Conservation (phyloP, 2,888 invertebrate genomes). For the Acrocera orbiculus region DNA sequence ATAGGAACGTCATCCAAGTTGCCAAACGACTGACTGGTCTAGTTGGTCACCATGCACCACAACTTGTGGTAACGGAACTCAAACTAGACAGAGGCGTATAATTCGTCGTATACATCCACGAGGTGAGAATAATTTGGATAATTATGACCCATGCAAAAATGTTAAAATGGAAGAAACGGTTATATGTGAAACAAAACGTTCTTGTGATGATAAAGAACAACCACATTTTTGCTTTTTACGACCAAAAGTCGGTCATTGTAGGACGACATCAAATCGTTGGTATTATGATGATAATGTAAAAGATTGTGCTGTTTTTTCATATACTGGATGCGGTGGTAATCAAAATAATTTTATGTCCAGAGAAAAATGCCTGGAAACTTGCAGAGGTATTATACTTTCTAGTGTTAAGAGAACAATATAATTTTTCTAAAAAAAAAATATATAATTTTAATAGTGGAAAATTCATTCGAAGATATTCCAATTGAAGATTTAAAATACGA, state of each 20-base stretch:
- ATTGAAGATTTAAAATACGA: constrained; percentile 17
- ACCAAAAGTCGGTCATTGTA: constrained; percentile 53
- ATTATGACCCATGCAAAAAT: constrained; percentile 23
- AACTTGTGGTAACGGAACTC: constrained; percentile 57
- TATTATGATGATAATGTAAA: constrained; percentile 56
- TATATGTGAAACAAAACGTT: constrained; percentile 18
- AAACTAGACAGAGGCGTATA: constrained; percentile 37
- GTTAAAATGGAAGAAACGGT: constrained; percentile 24
- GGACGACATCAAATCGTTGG: constrained; percentile 61
- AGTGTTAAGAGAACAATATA: too few relatives aligned
- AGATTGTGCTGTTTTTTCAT: constrained; percentile 70
- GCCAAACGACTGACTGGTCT: constrained; percentile 56
- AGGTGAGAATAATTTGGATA: constrained; percentile 1
- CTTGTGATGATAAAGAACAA: constrained; percentile 21
- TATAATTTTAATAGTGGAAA: too few relatives aligned
- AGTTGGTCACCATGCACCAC: constrained; percentile 67
- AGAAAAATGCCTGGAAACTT: constrained; percentile 49
- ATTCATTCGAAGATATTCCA: constrained; percentile 19
- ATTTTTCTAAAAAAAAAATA: too few relatives aligned
- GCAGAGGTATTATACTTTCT: too few relatives aligned
- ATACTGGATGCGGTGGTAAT: constrained; percentile 44
- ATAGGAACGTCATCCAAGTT: constrained; percentile 31
- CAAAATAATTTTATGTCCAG: constrained; percentile 72
- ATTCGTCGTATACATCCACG: constrained; percentile 1
- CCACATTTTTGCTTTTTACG: constrained; percentile 22